phyloP scores from a whole-genome alignment of 2,888 invertebrate species.

The Lathronympha strigana region DNA sequence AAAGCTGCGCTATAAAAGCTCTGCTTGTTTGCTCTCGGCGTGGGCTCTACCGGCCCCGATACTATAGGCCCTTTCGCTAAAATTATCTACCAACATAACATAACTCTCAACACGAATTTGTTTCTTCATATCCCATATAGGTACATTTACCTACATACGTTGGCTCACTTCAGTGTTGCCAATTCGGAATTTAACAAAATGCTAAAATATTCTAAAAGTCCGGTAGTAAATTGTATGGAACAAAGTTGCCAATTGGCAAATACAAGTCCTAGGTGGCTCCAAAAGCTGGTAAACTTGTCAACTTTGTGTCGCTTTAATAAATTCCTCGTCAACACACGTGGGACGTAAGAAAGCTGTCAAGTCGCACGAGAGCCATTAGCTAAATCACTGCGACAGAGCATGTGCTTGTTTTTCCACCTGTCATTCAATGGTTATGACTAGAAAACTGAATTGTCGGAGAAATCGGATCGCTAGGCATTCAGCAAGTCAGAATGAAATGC shows the following conservation, averaged over 20 bases:
- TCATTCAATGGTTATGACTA: conserved; percentile 37
- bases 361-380: conserved; percentile 29
- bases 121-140: not conserved
- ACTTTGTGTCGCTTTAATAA: not conserved
- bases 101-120: not conserved
- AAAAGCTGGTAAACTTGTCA: no score
- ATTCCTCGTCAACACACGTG: conserved; percentile 19
- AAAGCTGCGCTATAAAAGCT: no score
- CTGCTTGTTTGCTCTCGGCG: no score
- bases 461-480: conserved; percentile 18
- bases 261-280: no score
- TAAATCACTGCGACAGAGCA: conserved; percentile 30
- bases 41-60: not conserved
- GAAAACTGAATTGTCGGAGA: conserved; percentile 33
- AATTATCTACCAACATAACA: not conserved
- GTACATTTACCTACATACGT: not conserved
- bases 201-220: no score
- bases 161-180: no score
- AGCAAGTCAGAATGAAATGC: not conserved
- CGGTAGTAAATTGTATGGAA: no score
- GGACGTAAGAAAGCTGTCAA: conserved; percentile 40
- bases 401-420: conserved; percentile 35
- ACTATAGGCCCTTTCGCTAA: not conserved
- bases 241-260: no score
- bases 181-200: no score